phyloP scores from a whole-genome alignment of 1,140 invertebrate species.

The Drosophila ironensis region DNA sequence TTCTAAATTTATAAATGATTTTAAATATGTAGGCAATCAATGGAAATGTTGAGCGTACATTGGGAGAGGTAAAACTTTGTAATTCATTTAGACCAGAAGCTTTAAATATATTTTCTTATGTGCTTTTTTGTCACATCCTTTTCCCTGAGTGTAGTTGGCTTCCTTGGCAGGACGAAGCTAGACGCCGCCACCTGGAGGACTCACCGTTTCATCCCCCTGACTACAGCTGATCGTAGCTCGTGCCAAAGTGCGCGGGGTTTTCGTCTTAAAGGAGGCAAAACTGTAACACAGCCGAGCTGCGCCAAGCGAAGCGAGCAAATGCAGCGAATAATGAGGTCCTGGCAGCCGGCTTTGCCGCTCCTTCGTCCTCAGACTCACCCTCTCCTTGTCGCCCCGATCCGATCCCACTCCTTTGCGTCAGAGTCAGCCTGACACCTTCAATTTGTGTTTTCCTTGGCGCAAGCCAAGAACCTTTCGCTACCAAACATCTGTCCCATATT shows the following conservation, averaged over 20 bases:
- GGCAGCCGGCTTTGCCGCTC: constrained; percentile 66
- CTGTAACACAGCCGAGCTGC: constrained; percentile 60
- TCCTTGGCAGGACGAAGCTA: constrained; percentile 25
- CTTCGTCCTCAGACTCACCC: constrained; percentile 28
- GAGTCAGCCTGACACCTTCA: constrained; percentile 72
- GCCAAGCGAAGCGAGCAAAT: constrained; percentile 50
- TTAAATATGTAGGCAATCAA: too few species aligned
- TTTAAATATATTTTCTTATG: too few species aligned
- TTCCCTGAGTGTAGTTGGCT: not conserved
- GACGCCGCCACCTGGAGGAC: constrained; percentile 46
- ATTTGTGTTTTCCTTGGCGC: constrained; percentile 64
- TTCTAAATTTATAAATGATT: too few species aligned
- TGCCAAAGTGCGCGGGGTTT: constrained; percentile 78
- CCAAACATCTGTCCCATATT: constrained; percentile 77
- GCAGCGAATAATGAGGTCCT: constrained; percentile 71
- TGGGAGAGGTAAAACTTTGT: too few species aligned
- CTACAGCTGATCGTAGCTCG: constrained; percentile 70
- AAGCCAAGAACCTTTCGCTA: constrained; percentile 56
- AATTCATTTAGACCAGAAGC: too few species aligned
- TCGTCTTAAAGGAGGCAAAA: constrained; percentile 41
- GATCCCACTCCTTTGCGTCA: constrained; percentile 31
- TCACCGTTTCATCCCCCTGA: constrained; percentile 46
- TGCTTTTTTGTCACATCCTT: too few species aligned
- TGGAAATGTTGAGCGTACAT: too few species aligned
- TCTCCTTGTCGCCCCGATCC: not conserved